Evolutionary conservation across 1,140 invertebrate species (phyloP).

Genomic region (Vanessa tameamea): DNA sequence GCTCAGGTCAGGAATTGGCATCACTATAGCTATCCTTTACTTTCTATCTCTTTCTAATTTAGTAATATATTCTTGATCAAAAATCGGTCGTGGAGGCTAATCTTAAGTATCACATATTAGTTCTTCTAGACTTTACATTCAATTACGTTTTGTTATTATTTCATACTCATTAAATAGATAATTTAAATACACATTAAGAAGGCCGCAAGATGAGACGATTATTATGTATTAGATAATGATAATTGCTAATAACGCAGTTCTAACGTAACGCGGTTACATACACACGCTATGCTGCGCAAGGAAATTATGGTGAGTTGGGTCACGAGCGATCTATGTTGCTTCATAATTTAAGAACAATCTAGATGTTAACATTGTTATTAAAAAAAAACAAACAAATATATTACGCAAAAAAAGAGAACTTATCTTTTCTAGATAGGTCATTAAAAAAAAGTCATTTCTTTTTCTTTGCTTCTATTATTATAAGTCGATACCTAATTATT

Average conservation of each 20-base stretch:
- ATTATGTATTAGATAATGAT: conserved; percentile 40
- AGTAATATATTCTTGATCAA: not conserved
- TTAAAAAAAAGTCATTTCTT: too few species aligned
- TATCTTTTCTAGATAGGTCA: too few species aligned
- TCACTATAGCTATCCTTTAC: not conserved
- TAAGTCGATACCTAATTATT: too few species aligned
- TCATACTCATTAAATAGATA: not conserved
- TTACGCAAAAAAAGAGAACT: too few species aligned
- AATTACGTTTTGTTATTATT: not conserved
- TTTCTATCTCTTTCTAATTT: not conserved
- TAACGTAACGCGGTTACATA: conserved; percentile 39
- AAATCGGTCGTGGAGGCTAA: too few species aligned
- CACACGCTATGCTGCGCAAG: conserved; percentile 15
- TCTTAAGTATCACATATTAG: too few species aligned
- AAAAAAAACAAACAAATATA: not conserved
- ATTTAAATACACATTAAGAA: conserved; percentile 2
- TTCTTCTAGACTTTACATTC: too few species aligned
- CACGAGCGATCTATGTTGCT: conserved; percentile 22
- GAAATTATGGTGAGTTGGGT: conserved; percentile 30
- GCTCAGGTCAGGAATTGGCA: conserved; percentile 82
- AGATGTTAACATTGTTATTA: not conserved
- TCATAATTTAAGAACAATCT: conserved; percentile 10
- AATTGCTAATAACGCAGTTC: conserved; percentile 37
- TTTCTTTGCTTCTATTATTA: too few species aligned
- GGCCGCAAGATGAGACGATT: conserved; percentile 1